These are phyloP conservation scores for Psilopogon haemacephalus DNA, from an alignment of 2,113 vertebrate species.

Conservation along the genomic window DNA sequence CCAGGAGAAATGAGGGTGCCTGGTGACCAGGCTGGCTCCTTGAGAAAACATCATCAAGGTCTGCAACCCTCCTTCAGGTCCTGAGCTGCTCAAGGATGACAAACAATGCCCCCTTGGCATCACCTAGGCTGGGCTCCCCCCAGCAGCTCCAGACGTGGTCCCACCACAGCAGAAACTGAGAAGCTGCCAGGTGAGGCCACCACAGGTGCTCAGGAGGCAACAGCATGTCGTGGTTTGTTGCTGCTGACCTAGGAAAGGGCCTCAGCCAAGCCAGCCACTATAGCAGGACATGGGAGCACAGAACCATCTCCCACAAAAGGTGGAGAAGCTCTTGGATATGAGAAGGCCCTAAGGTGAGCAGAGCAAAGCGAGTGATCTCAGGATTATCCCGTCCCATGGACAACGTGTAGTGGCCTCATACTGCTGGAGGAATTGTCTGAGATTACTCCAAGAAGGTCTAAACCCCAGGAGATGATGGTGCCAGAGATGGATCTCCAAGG, in stretches of 20 bases:
- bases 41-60: rapidly evolving
- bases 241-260: background rate
- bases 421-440: no score
- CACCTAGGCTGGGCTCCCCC: background rate
- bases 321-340: background rate
- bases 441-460: background rate
- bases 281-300: background rate
- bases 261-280: background rate
- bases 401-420: background rate
- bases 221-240: background rate
- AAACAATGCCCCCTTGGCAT: rapidly evolving
- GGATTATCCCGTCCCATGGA: rapidly evolving
- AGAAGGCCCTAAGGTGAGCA: background rate
- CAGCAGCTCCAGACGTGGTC: background rate
- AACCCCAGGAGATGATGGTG: background rate
- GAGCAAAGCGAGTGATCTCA: background rate
- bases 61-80: background rate
- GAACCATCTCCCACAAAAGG: background rate
- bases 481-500: background rate
- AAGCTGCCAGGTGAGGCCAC: background rate
- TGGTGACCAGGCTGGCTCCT: background rate
- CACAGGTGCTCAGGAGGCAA: background rate
- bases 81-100: rapidly evolving
- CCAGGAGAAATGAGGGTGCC: rapidly evolving
- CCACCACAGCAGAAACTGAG: background rate